These are phyloP conservation scores for Margaritifera margaritifera DNA, from an alignment of 2,888 invertebrate species.

Conservation along the genomic window DNA sequence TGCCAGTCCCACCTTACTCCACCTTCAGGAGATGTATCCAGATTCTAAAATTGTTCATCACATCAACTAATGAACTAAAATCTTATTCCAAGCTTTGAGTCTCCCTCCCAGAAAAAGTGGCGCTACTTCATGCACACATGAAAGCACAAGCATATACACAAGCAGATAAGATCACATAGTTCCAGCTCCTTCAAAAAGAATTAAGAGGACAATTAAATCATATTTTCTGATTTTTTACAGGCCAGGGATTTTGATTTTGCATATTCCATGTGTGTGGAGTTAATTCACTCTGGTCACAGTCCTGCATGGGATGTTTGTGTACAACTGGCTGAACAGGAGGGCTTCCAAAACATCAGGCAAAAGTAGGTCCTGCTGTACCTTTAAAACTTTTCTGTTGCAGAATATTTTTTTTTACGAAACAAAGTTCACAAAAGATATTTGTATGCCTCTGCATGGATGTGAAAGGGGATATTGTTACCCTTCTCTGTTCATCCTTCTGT, in stretches of 20 bases:
- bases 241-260: constrained; percentile 74
- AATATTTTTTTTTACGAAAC: no score
- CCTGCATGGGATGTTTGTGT: constrained; percentile 77
- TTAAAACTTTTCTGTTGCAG: background rate
- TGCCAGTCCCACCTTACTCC: no score
- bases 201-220: no score
- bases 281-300: constrained; percentile 75
- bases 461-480: background rate
- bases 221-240: constrained; percentile 23
- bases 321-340: constrained; percentile 75
- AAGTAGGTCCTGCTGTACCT: constrained; percentile 56
- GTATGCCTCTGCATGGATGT: background rate
- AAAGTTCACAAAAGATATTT: background rate
- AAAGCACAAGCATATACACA: no score
- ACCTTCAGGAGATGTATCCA: no score
- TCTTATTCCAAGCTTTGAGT: no score
- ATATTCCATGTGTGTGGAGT: constrained; percentile 74
- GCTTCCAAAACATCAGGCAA: constrained; percentile 73
- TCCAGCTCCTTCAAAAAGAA: no score
- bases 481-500: background rate
- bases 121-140: no score
- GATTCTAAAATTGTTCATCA: no score
- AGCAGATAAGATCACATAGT: no score
- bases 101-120: no score
- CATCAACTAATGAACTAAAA: no score